Conservation (phyloP, 2,888 invertebrate genomes). For the Andrena fulva region DNA sequence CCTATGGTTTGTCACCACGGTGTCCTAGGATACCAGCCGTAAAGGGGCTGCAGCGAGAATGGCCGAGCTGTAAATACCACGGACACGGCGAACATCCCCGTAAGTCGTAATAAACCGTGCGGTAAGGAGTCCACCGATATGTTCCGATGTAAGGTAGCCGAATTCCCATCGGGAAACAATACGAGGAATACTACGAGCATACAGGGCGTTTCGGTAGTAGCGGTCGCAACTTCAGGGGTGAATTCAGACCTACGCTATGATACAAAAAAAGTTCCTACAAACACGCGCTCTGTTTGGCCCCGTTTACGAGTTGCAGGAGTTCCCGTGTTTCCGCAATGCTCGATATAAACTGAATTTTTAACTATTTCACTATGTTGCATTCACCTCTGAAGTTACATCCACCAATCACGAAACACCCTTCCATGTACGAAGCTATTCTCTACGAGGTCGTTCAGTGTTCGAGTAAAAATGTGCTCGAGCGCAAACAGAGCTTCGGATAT, state of each 20-base stretch:
- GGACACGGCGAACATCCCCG: conserved; percentile 68
- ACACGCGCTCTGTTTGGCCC: neutral
- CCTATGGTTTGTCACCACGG: conserved; percentile 45
- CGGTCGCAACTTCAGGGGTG: neutral
- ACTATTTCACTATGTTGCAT: too few species aligned
- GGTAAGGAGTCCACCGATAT: conserved; percentile 61
- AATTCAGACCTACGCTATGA: neutral
- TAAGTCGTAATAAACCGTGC: conserved; percentile 75
- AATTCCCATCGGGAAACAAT: conserved; percentile 69
- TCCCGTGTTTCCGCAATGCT: too few species aligned
- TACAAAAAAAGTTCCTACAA: neutral
- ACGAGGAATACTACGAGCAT: conserved; percentile 48
- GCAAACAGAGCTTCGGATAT: too few species aligned
- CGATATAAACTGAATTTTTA: too few species aligned
- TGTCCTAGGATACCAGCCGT: conserved; percentile 40
- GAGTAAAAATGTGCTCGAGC: too few species aligned
- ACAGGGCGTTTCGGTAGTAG: neutral
- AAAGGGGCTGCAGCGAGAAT: conserved; percentile 59
- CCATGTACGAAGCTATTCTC: too few species aligned
- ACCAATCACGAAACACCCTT: too few species aligned
- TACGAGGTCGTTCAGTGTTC: too few species aligned
- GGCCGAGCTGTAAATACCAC: conserved; percentile 74
- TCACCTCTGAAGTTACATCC: too few species aligned
- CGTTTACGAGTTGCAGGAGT: too few species aligned
- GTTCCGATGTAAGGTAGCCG: conserved; percentile 57